phyloP scores from a whole-genome alignment of 1,140 invertebrate species.

The Drosophila saltans region DNA sequence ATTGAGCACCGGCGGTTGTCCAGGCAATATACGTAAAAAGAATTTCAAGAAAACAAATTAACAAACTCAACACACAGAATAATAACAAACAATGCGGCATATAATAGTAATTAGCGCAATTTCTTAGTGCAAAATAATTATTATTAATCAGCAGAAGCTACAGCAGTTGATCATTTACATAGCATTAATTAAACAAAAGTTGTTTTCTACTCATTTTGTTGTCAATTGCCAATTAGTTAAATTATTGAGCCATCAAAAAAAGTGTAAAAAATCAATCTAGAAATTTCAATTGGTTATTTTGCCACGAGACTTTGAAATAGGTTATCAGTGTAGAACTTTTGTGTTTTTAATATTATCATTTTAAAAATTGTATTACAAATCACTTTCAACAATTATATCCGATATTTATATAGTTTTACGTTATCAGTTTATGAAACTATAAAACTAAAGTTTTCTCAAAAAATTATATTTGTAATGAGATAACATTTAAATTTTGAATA shows the following conservation, averaged over 20 bases:
- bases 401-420: no score
- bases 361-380: no score
- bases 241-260: neutral
- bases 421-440: no score
- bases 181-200: constrained; percentile 51
- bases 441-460: no score
- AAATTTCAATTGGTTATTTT: neutral
- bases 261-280: neutral
- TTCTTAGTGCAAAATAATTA: constrained; percentile 46
- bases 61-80: constrained; percentile 13
- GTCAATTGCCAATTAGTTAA: constrained; percentile 51
- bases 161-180: constrained; percentile 16
- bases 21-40: constrained; percentile 80
- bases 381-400: no score
- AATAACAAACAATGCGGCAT: constrained; percentile 25
- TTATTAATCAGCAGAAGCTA: constrained; percentile 19
- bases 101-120: constrained; percentile 38
- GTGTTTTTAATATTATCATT: no score
- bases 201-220: constrained; percentile 52
- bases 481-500: no score
- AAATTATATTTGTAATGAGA: no score
- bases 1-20: constrained; percentile 69
- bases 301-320: neutral
- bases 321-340: no score
- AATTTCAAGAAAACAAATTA: constrained; percentile 74